Percentiles rank a stretch among this genome's conserved stretches.
Evolutionary conservation across 2,113 vertebrate species (phyloP).

Genomic region (Oryzias curvinotus): DNA sequence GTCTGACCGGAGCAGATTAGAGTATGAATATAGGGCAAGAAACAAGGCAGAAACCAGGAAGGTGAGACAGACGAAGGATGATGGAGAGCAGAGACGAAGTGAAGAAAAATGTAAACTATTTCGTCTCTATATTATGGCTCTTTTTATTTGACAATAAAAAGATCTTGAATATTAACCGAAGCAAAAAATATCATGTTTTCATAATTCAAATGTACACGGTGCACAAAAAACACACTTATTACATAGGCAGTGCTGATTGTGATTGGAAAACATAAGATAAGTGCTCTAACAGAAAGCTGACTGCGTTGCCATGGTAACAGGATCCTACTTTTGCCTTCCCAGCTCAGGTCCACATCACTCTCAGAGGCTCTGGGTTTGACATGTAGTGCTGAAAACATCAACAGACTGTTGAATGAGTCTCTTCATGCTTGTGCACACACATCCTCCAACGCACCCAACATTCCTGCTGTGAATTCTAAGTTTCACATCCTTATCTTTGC

Average conservation of each 20-base stretch:
- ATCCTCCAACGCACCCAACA: neutral
- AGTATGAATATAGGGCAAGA: constrained; percentile 77
- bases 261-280: constrained; percentile 48
- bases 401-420: neutral
- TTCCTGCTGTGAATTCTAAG: no score
- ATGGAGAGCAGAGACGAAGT: neutral
- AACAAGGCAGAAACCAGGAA: constrained; percentile 48
- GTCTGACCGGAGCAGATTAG: constrained; percentile 77
- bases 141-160: no score
- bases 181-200: neutral
- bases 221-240: constrained; percentile 16
- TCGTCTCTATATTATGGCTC: neutral
- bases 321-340: constrained; percentile 47
- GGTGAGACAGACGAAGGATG: constrained; percentile 4
- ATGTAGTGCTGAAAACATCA: constrained; percentile 7
- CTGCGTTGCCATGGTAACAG: constrained; percentile 74
- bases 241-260: constrained; percentile 35
- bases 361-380: constrained; percentile 62
- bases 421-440: neutral
- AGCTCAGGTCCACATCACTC: constrained; percentile 31
- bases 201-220: neutral
- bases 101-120: neutral
- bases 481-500: no score
- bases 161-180: no score
- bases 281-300: constrained; percentile 59